These are phyloP conservation scores for Drosophila micromelanica DNA, from an alignment of 1,140 invertebrate genomes.

Conservation along the genomic window DNA sequence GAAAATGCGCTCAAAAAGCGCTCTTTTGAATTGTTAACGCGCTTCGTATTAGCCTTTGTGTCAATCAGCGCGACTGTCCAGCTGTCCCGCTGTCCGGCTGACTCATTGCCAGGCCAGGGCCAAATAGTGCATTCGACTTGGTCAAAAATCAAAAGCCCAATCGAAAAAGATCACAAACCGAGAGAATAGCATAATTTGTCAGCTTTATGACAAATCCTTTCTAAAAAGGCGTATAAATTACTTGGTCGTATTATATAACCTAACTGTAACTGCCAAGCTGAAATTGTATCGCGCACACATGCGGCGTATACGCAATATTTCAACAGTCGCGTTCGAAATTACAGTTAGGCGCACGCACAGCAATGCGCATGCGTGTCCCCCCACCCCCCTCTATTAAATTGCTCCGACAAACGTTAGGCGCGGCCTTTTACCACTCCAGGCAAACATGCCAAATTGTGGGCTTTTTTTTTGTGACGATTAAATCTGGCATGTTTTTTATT, in stretches of 20 bases:
- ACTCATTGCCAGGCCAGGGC: slow-evolving; percentile 41
- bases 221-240: slow-evolving; percentile 70
- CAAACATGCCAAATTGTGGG: slow-evolving; percentile 44
- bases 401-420: slow-evolving; percentile 13
- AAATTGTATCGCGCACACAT: slow-evolving; percentile 64
- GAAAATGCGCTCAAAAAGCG: slow-evolving; percentile 12
- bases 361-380: slow-evolving; percentile 66
- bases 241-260: slow-evolving; percentile 64
- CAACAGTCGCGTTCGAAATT: slow-evolving; percentile 69
- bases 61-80: slow-evolving; percentile 38
- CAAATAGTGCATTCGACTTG: slow-evolving; percentile 21
- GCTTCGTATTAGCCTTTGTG: slow-evolving; percentile 34
- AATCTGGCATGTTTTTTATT: slow-evolving; percentile 9
- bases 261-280: slow-evolving; percentile 40
- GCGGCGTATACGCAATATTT: slow-evolving; percentile 77
- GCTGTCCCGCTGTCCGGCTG: slow-evolving; percentile 13
- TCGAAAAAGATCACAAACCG: slow-evolving; percentile 13
- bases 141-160: slow-evolving; percentile 1
- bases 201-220: slow-evolving; percentile 61
- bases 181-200: slow-evolving; percentile 33
- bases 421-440: no score
- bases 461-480: slow-evolving; percentile 23
- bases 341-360: slow-evolving; percentile 71
- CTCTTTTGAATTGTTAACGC: slow-evolving; percentile 24
- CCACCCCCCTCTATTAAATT: slow-evolving; percentile 9